phyloP scores from a whole-genome alignment of 2,113 vertebrate genomes.

The Romanogobio albipinnatus region DNA sequence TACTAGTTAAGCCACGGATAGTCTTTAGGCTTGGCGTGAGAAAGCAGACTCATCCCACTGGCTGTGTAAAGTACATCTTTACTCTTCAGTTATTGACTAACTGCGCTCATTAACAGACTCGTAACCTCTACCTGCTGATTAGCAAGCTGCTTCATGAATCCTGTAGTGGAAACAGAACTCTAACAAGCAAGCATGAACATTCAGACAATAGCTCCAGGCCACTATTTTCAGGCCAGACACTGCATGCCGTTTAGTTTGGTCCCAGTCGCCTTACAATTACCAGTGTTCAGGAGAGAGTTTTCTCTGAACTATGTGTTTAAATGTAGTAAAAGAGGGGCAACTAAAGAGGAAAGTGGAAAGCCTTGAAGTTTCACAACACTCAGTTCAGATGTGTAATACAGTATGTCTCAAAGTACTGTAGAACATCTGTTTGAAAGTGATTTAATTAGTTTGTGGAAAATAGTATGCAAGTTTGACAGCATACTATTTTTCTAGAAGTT shows the following conservation, averaged over 20 bases:
- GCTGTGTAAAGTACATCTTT: not conserved
- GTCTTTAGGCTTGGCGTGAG: constrained; percentile 55
- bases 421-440: not conserved
- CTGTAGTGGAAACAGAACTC: constrained; percentile 50
- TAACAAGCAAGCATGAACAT: constrained; percentile 53
- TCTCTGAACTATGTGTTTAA: not conserved
- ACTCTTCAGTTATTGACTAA: constrained; percentile 40
- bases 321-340: constrained; percentile 41
- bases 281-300: constrained; percentile 11
- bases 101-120: constrained; percentile 61
- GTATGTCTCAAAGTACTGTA: not conserved
- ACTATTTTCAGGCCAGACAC: constrained; percentile 16
- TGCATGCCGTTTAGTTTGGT: not conserved
- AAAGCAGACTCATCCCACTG: constrained; percentile 56
- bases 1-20: not conserved
- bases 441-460: not conserved
- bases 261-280: constrained; percentile 6
- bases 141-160: constrained; percentile 59
- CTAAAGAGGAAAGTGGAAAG: constrained; percentile 20
- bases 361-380: constrained; percentile 2
- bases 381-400: not conserved
- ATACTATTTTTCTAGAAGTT: too few relatives aligned
- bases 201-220: not conserved
- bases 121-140: constrained; percentile 66
- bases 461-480: not conserved